phyloP scores from a whole-genome alignment of 2,113 vertebrate genomes.

The Chlamydotis undulata region DNA sequence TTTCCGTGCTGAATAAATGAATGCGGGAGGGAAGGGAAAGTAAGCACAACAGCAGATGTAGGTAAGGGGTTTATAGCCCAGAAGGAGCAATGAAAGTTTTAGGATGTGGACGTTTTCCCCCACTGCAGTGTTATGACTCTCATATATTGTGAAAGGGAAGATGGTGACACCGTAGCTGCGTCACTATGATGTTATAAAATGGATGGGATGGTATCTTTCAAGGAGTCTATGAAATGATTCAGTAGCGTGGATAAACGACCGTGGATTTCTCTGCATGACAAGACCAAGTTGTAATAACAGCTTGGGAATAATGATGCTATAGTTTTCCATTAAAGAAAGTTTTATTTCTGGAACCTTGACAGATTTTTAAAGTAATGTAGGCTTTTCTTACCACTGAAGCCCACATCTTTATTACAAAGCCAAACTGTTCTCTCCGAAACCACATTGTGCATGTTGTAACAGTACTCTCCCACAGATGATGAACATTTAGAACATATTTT shows the following conservation, averaged over 20 bases:
- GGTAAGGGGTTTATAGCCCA: not conserved
- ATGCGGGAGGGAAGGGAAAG: not conserved
- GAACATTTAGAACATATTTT: slow-evolving; percentile 58
- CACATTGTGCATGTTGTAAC: slow-evolving; percentile 53
- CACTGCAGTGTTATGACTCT: not conserved
- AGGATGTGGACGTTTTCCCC: not conserved
- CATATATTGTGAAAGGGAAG: not conserved
- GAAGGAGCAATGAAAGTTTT: not conserved
- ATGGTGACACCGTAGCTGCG: not conserved
- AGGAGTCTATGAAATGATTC: not conserved
- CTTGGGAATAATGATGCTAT: not conserved
- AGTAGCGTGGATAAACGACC: not conserved
- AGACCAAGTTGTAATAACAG: slow-evolving; percentile 11
- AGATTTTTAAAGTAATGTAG: not conserved
- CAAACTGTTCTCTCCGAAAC: slow-evolving; percentile 47
- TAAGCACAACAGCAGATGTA: not conserved
- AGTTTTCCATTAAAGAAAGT: slow-evolving; percentile 32
- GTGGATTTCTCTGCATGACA: not conserved
- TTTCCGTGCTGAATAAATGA: not conserved
- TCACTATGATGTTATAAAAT: not conserved
- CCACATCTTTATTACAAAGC: slow-evolving; percentile 50
- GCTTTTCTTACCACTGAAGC: slow-evolving; percentile 23
- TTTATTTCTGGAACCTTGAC: slow-evolving; percentile 35
- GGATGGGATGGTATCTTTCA: not conserved
- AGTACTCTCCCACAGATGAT: slow-evolving; percentile 45